Evolutionary conservation across 1,140 invertebrate species (phyloP), one percentile per base, ranked within the genome.

Genomic region (Pseudomyrmex pallidus): DNA sequence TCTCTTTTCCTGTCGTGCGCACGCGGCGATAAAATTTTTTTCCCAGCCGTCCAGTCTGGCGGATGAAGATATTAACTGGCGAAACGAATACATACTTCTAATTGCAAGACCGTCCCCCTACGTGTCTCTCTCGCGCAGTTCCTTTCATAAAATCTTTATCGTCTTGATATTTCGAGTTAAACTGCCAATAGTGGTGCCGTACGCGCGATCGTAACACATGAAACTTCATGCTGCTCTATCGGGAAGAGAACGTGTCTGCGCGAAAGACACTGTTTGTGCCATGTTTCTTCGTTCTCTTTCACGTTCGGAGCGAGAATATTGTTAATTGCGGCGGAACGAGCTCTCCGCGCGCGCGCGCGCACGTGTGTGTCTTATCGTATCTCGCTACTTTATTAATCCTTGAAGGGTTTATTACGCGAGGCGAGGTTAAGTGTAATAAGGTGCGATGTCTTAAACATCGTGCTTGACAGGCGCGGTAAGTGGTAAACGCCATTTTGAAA

Each of bases 101-200:
- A 93, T 93, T 92, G 88, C 85, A 22, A 63, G 59, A 50, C 12
- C 35, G 57, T 44, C 48, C 57, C 52, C 64, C 52, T 50, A 12
- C 73, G 56, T n/a, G 61, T n/a, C 35, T 35, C 35, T 35, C 5
- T 35, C 67, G 44, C 35, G 66, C 22, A 82, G 82, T 61, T 67
- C 59, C 74, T 74, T 90, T 90, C 88, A 89, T 92, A 92, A 92
- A 92, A 92, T 88, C 84, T 92, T 92, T 92, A 92, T 91, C 76
- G 82, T 83, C 78, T 61, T 22, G 86, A 56, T 87, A 89, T 87
- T 89, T 89, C 89, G 87, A 85, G 85, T 84, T 86, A 64, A 35
- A n/a, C 68, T 74, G 20, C 84, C 87, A 86, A 89, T 89, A 22
- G 63, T 5, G 54, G 44, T 35, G 57, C 52, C 67, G 56, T 48